Conservation (phyloP, 2,888 invertebrate species). For the Axea sp. region DNA sequence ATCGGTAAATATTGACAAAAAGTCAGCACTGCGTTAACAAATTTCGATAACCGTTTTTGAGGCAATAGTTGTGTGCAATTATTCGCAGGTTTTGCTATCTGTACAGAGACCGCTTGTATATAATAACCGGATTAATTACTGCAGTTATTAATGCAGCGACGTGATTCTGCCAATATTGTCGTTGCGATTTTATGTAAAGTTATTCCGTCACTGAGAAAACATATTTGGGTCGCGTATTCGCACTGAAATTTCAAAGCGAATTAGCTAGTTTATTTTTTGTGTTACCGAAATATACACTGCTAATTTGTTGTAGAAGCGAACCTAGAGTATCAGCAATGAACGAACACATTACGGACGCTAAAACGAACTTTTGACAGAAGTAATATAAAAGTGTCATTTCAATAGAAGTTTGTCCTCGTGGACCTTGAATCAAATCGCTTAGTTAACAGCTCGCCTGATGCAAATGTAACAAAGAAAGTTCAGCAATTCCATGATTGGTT, state of each 20-base stretch:
- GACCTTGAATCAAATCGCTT: not conserved
- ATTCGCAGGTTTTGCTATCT: too few relatives aligned
- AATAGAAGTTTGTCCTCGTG: not conserved
- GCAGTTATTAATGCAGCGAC: conserved; percentile 32
- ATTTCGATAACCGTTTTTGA: too few relatives aligned
- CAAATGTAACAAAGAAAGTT: conserved; percentile 56
- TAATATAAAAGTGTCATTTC: conserved; percentile 21
- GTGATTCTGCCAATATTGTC: conserved; percentile 46
- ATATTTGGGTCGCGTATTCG: conserved; percentile 16
- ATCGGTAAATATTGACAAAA: too few relatives aligned
- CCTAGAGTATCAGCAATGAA: not conserved
- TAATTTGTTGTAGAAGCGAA: conserved; percentile 9
- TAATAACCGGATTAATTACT: conserved; percentile 52
- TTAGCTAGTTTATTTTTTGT: conserved; percentile 14
- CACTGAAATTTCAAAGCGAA: conserved; percentile 29
- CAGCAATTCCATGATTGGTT: conserved; percentile 56
- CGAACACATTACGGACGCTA: too few relatives aligned
- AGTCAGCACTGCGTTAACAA: too few relatives aligned
- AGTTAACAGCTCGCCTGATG: conserved; percentile 3
- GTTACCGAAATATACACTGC: conserved; percentile 3
- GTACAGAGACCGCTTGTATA: too few relatives aligned
- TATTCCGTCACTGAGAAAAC: conserved; percentile 28
- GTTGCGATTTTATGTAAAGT: conserved; percentile 47
- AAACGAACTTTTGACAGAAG: too few relatives aligned
- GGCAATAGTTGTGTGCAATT: too few relatives aligned